phyloP scores from a whole-genome alignment of 2,888 invertebrate species.

The Hirtodrosophila alboralis region DNA sequence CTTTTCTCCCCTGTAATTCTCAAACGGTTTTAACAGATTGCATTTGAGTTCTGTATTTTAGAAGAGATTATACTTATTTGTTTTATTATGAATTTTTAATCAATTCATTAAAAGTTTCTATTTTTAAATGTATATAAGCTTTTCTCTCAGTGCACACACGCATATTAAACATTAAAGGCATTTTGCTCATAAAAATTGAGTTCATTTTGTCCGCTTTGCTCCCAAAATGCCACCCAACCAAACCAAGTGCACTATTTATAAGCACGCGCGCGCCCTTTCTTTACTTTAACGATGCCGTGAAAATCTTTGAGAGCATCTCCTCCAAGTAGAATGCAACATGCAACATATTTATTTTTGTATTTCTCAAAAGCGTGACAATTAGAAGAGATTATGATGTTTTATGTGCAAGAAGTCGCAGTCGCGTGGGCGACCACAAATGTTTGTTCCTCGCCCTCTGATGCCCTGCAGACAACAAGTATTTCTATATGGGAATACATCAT shows the following conservation, averaged over 20 bases:
- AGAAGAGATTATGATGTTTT: constrained; percentile 71
- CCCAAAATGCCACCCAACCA: constrained; percentile 65
- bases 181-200: constrained; percentile 48
- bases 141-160: constrained; percentile 25
- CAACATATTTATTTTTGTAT: constrained; percentile 63
- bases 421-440: constrained; percentile 75
- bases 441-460: constrained; percentile 12
- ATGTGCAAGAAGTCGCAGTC: constrained; percentile 37
- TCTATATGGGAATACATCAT: constrained; percentile 9
- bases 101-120: too few species aligned
- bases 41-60: too few species aligned
- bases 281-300: constrained; percentile 28
- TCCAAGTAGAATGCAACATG: constrained; percentile 23
- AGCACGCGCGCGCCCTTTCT: constrained; percentile 50
- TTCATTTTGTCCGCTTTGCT: constrained; percentile 58
- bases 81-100: too few species aligned
- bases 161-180: constrained; percentile 31
- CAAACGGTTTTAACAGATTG: too few species aligned
- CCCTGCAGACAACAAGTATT: constrained; percentile 17
- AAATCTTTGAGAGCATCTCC: constrained; percentile 33
- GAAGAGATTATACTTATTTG: too few species aligned
- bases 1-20: too few species aligned
- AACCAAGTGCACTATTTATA: constrained; percentile 66
- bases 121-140: too few species aligned
- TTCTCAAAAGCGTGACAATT: constrained; percentile 72